Base-by-base conservation (phyloP, 2,888 invertebrate species). In the Nasonovia ribisnigri region DNA sequence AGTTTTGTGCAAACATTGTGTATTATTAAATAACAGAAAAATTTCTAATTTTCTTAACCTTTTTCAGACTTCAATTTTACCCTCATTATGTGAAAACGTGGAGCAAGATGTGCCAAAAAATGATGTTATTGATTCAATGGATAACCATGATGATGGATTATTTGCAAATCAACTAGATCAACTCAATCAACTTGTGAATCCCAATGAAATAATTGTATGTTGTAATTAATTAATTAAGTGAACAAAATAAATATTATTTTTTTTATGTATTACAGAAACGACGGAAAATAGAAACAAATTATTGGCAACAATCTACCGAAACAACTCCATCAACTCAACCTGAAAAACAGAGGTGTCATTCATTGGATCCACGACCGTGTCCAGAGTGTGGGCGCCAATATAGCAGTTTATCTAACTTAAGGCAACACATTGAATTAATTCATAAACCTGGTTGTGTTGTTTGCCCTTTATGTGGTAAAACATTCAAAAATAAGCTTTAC, bases 391-490 rank as follows among this genome's bases (percentile, higher is more conserved):
- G 96, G 95, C 96, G 97, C 95, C 96, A 97, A 95, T 97, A 97
- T 96, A 97, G 97, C 96, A 97, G 97, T 96, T 96, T 97, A 95
- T 97, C 97, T 95, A 97, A 97, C 96, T 96, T 97, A 95, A 96
- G 97, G 95, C 97, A 97, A 95, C 97, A 97, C 96, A 96, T 97
- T 96, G 96, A 97, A 96, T 96, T 97, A 95, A 97, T 97, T 95
- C 97, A 97, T 96, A 96, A 96, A 96, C 97, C 97, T 95, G 97
- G 96, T 95, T 96, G 96, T 95, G 97, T 97, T 95, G 96, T 96
- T 95, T 97, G 97, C 96, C 96, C 96, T 95, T 96, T 97, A 95
- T 97, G 97, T 96, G 96, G 96, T 95, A 97, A 97, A 96, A 96
- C 96, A 95, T 97, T 97, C 96, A 97, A 97, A 96, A 97, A 97